Conservation (phyloP, 2,113 vertebrate genomes). For the Chloropsis hardwickii region DNA sequence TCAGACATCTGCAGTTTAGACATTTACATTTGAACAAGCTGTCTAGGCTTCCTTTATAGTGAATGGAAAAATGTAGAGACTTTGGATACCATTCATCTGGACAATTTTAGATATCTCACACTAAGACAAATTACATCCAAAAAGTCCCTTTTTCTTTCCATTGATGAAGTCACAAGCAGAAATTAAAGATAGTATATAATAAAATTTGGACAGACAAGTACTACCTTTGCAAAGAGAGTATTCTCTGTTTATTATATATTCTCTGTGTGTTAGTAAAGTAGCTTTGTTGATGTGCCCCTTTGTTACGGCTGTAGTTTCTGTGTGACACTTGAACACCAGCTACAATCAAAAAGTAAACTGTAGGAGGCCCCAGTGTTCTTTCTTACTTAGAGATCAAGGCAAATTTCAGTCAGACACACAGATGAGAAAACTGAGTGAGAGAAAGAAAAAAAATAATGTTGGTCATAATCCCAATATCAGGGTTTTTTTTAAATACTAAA, state of each 20-base stretch:
- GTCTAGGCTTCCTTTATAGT: constrained; percentile 20
- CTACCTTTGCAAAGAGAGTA: neutral
- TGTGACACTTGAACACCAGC: neutral
- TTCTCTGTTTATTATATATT: neutral
- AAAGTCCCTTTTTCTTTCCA: neutral
- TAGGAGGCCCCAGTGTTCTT: constrained; percentile 50
- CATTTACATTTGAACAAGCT: constrained; percentile 26
- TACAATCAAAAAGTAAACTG: constrained; percentile 26
- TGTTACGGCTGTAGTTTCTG: neutral
- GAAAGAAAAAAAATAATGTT: neutral
- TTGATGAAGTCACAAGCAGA: neutral
- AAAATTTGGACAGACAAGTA: neutral
- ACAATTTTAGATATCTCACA: neutral
- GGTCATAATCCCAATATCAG: neutral
- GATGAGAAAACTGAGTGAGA: neutral
- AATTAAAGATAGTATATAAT: neutral
- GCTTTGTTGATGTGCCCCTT: neutral
- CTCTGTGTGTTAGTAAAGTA: neutral
- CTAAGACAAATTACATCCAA: neutral
- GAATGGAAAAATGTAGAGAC: neutral
- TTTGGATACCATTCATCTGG: neutral
- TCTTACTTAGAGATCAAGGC: neutral
- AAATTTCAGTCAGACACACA: neutral
- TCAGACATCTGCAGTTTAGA: constrained; percentile 24
- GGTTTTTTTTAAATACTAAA: neutral